These are phyloP conservation scores for Anthophora plumipes DNA, from an alignment of 2,888 invertebrate genomes.

Conservation along the genomic window DNA sequence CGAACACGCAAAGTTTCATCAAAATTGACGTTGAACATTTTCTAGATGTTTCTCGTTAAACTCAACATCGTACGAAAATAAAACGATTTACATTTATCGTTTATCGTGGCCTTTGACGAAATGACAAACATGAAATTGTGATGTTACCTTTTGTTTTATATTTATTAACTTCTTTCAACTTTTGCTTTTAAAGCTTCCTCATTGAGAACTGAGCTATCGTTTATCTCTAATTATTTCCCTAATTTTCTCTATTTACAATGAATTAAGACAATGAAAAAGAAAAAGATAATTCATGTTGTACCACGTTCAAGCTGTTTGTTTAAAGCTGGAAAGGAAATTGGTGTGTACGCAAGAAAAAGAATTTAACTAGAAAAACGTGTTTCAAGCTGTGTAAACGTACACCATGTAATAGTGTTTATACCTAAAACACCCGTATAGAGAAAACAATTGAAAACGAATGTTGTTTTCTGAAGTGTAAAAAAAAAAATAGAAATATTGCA, in stretches of 20 bases:
- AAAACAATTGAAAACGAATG: not conserved
- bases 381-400: not conserved
- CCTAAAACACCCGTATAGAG: not conserved
- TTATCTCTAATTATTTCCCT: constrained; percentile 1
- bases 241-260: not conserved
- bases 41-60: not conserved
- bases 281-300: not conserved
- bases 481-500: too few species aligned
- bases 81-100: not conserved
- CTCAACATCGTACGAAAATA: not conserved
- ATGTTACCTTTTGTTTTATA: too few species aligned
- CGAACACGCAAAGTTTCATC: constrained; percentile 23
- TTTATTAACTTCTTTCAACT: not conserved
- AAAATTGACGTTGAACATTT: constrained; percentile 17
- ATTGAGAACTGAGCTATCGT: not conserved
- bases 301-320: not conserved
- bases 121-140: constrained; percentile 1
- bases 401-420: not conserved
- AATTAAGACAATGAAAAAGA: not conserved
- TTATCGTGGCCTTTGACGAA: not conserved
- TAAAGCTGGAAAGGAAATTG: not conserved
- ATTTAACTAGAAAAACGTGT: not conserved
- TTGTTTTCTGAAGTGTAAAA: too few species aligned
- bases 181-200: not conserved
- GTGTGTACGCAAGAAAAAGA: not conserved